Conservation (phyloP, 2,888 invertebrate genomes). For the Drosophila stalkeri region DNA sequence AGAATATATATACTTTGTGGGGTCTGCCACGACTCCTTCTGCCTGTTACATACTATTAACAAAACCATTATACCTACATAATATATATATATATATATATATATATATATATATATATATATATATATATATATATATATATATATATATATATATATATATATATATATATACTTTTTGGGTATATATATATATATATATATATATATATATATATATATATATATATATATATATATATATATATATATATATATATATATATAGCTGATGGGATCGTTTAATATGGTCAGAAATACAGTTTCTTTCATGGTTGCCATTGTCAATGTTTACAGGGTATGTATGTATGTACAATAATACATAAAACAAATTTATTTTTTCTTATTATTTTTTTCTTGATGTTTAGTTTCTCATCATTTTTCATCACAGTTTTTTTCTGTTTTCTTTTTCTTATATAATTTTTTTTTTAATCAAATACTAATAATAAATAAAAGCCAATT, state of each 20-base stretch:
- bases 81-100: too few relatives aligned
- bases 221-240: background rate
- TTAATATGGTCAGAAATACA: background rate
- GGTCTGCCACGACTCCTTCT: too few relatives aligned
- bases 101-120: too few relatives aligned
- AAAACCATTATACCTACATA: too few relatives aligned
- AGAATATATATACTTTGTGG: too few relatives aligned
- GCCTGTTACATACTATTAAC: too few relatives aligned
- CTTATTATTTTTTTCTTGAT: constrained; percentile 16
- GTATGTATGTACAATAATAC: constrained; percentile 56
- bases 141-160: too few relatives aligned
- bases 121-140: too few relatives aligned
- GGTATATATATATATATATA: too few relatives aligned
- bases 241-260: background rate
- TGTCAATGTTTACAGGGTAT: constrained; percentile 24
- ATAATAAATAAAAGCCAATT: constrained; percentile 58
- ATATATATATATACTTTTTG: too few relatives aligned
- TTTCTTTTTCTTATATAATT: constrained; percentile 16
- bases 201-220: too few relatives aligned
- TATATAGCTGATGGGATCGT: background rate
- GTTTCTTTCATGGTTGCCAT: background rate
- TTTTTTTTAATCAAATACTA: constrained; percentile 44
- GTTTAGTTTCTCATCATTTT: constrained; percentile 39
- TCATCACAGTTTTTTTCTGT: constrained; percentile 63
- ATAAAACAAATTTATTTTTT: constrained; percentile 27